Evolutionary conservation across 37 sponge, comb jelly and placozoan species (phyloP).

Genomic region (Axinella damicornis): DNA sequence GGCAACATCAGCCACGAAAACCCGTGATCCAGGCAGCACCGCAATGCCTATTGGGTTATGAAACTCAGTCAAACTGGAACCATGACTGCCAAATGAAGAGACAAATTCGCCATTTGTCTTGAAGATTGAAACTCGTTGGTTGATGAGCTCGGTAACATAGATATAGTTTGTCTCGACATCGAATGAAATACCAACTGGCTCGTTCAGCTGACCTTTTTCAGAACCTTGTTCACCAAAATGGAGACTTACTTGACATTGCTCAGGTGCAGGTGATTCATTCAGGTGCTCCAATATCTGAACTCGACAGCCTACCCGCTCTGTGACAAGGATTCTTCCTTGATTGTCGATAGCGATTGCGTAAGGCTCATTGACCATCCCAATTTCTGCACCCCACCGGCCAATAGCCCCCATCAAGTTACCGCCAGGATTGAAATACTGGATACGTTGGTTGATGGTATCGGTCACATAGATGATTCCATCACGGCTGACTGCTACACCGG

Average conservation of each 20-base stretch:
- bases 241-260: background rate
- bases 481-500: conserved; percentile 2
- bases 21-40: background rate
- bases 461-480: conserved; percentile 20
- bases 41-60: background rate
- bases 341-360: conserved; percentile 6
- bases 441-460: conserved; percentile 17
- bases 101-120: background rate
- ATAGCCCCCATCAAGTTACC: background rate
- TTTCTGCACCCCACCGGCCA: background rate
- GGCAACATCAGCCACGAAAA: background rate
- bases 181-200: conserved; percentile 16
- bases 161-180: conserved; percentile 6
- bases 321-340: background rate
- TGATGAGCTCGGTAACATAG: conserved; percentile 8
- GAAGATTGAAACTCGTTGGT: conserved; percentile 15
- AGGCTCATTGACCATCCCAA: conserved; percentile 1
- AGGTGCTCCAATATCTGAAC: conserved; percentile 19
- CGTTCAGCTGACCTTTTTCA: background rate
- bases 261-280: background rate
- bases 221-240: background rate
- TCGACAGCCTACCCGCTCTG: background rate
- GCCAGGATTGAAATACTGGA: conserved; percentile 15
- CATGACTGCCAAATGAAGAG: background rate
- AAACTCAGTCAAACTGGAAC: background rate